Percentiles rank a stretch among this genome's conserved stretches.
These are phyloP conservation scores for Hoplostethus atlanticus DNA, from an alignment of 2,797 vertebrate genomes.

Conservation along the genomic window DNA sequence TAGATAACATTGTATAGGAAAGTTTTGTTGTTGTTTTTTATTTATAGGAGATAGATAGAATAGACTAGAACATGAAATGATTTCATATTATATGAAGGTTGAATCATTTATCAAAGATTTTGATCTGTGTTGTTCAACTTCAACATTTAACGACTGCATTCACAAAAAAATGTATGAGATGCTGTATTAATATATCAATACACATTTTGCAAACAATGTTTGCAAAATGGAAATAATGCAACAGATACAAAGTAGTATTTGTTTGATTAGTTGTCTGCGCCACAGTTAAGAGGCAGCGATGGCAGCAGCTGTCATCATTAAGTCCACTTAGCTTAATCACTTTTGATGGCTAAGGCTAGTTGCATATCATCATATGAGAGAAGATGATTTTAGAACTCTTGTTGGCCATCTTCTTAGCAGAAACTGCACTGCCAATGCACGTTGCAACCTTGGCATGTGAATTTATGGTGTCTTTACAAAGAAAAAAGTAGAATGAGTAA, in stretches of 20 bases:
- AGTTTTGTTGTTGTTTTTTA: too few species aligned
- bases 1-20: background rate
- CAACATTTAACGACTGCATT: slow-evolving; percentile 24
- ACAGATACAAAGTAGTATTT: background rate
- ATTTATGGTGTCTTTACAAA: slow-evolving; percentile 14
- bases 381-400: background rate
- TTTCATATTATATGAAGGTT: slow-evolving; percentile 14
- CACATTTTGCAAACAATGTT: slow-evolving; percentile 25
- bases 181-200: slow-evolving; percentile 48
- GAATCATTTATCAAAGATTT: slow-evolving; percentile 46
- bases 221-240: background rate
- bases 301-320: background rate
- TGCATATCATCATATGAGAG: slow-evolving; percentile 9
- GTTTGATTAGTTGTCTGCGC: too few species aligned
- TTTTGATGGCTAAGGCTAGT: background rate
- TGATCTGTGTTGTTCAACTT: slow-evolving; percentile 24
- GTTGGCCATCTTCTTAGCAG: slow-evolving; percentile 1
- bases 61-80: background rate
- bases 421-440: background rate
- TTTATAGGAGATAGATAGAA: background rate
- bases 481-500: too few species aligned
- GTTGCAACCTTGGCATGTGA: background rate
- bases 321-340: background rate
- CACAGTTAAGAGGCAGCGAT: background rate
- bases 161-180: slow-evolving; percentile 23